Conservation (phyloP, 2,797 vertebrate genomes). For the Aphelocoma californica region DNA sequence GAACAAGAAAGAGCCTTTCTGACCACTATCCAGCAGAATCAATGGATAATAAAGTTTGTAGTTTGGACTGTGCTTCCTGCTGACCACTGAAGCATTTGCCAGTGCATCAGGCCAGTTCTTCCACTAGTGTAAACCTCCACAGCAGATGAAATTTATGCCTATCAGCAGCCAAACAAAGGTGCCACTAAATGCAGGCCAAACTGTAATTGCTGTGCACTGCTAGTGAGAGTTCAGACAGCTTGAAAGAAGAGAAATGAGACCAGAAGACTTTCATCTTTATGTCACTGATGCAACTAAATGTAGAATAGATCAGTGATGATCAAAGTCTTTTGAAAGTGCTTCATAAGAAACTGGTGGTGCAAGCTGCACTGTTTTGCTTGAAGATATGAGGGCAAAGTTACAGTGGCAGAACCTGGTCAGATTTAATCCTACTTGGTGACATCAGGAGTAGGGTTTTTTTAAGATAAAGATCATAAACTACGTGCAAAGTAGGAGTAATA, state of each 20-base stretch:
- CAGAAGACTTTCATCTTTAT: constrained; percentile 19
- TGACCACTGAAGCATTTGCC: not conserved
- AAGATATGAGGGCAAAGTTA: not conserved
- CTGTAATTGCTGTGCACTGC: not conserved
- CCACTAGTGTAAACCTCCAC: not conserved
- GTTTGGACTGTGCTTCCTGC: not conserved
- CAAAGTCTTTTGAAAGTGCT: constrained; percentile 14
- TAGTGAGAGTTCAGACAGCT: not conserved
- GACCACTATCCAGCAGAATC: not conserved
- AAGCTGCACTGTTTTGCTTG: not conserved
- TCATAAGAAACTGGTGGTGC: not conserved
- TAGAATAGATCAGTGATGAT: not conserved
- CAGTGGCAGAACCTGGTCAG: not conserved
- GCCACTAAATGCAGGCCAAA: not conserved
- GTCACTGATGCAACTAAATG: not conserved
- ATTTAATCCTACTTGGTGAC: not conserved
- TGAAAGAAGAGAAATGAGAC: not conserved
- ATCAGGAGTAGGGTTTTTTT: not conserved
- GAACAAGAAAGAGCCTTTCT: not conserved
- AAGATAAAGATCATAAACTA: constrained; percentile 6
- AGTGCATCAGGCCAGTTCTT: not conserved
- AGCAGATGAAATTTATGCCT: not conserved
- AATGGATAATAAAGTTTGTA: not conserved
- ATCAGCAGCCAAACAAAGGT: not conserved
- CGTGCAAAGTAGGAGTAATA: not conserved